Evolutionary conservation across 2,888 invertebrate genomes (phyloP).

Genomic region (Caenorhabditis virilis): DNA sequence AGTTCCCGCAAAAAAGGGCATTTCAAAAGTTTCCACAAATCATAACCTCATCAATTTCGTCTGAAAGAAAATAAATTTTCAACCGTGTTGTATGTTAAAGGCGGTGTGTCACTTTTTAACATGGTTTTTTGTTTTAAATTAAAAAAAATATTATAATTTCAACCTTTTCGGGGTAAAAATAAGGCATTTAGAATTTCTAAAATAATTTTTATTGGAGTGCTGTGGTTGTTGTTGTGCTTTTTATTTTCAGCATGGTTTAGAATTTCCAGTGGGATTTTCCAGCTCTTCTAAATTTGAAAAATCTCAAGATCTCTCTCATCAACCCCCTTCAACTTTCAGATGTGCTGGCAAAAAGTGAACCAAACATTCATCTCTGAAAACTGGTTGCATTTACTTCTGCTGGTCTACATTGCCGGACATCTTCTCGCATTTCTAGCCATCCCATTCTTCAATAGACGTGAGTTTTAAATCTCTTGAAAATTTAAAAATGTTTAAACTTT

Average conservation of each 20-base stretch:
- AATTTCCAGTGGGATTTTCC: slow-evolving; percentile 3
- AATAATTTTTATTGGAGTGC: too few species aligned
- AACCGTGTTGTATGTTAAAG: too few species aligned
- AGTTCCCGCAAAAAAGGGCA: too few species aligned
- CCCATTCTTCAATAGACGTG: slow-evolving; percentile 52
- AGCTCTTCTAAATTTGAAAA: neutral
- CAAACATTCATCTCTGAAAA: slow-evolving; percentile 36
- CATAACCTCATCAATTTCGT: too few species aligned
- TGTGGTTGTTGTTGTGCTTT: neutral
- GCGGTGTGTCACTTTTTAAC: too few species aligned
- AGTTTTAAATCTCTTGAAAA: neutral
- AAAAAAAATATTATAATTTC: too few species aligned
- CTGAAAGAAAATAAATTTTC: too few species aligned
- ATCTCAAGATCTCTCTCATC: slow-evolving; percentile 6
- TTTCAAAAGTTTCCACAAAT: too few species aligned
- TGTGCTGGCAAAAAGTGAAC: slow-evolving; percentile 44
- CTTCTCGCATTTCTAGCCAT: slow-evolving; percentile 39
- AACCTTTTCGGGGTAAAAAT: too few species aligned
- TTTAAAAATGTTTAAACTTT: neutral
- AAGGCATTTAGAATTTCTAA: too few species aligned
- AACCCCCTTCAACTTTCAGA: slow-evolving; percentile 26
- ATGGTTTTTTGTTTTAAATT: too few species aligned
- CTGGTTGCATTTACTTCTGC: slow-evolving; percentile 47
- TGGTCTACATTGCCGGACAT: slow-evolving; percentile 41
- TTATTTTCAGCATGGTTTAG: neutral